phyloP scores from a whole-genome alignment of 2,888 invertebrate genomes.

The Polyploca ridens region DNA sequence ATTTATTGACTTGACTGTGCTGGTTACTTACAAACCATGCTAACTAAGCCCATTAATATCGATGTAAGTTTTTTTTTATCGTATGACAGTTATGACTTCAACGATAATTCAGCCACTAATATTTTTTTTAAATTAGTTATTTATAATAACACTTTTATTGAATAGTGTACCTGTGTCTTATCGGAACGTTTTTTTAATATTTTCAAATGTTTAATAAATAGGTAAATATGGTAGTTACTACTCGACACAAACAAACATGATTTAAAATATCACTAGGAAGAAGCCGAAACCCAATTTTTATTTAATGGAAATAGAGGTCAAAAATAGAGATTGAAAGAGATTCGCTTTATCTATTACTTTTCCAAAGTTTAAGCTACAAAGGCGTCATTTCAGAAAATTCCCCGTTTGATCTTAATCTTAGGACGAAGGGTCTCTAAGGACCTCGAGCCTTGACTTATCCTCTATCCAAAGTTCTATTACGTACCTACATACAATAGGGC shows the following conservation, averaged over 20 bases:
- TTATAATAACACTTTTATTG: too few relatives aligned
- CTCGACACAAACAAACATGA: too few relatives aligned
- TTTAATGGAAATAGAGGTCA: slow-evolving; percentile 3
- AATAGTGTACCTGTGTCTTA: too few relatives aligned
- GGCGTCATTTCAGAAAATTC: slow-evolving; percentile 25
- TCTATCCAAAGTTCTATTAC: slow-evolving; percentile 21
- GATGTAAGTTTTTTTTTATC: too few relatives aligned
- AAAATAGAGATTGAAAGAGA: slow-evolving; percentile 18
- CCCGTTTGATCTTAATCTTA: slow-evolving; percentile 23
- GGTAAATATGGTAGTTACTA: too few relatives aligned
- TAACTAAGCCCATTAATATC: too few relatives aligned
- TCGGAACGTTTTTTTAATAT: neutral
- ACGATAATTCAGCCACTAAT: too few relatives aligned
- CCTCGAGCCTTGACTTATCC: slow-evolving; percentile 21
- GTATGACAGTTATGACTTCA: too few relatives aligned
- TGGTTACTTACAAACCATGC: too few relatives aligned
- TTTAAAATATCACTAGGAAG: too few relatives aligned
- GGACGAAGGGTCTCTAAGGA: slow-evolving; percentile 11
- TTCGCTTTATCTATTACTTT: slow-evolving; percentile 21
- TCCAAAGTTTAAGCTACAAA: slow-evolving; percentile 23
- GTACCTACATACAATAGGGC: slow-evolving; percentile 10
- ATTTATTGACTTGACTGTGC: too few relatives aligned
- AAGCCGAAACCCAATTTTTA: neutral
- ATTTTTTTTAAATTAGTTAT: too few relatives aligned
- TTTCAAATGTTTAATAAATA: neutral